A percentile compares a stretch with the other conserved stretches of the same genome.
These are phyloP conservation scores for Cliona cf. orientalis DNA, from an alignment of 37 sponge, comb jelly and placozoan genomes.

Conservation along the genomic window DNA sequence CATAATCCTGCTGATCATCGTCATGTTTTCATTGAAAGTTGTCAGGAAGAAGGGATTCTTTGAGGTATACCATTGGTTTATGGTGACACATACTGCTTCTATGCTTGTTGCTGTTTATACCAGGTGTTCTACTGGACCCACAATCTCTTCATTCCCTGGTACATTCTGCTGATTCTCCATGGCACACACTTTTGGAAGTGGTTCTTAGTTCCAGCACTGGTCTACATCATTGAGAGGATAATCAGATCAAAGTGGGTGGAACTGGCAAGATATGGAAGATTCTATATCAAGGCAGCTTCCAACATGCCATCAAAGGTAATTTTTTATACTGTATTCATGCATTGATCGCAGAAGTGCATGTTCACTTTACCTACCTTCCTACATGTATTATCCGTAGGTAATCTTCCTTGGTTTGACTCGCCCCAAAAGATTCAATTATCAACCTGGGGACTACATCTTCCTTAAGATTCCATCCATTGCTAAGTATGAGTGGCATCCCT, in stretches of 20 bases:
- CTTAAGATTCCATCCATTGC: conserved; percentile 86
- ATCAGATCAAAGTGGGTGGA: conserved; percentile 75
- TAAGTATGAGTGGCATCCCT: conserved; percentile 92
- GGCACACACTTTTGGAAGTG: conserved; percentile 81
- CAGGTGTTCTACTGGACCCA: conserved; percentile 93
- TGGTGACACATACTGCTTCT: too few relatives aligned
- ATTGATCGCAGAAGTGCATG: too few relatives aligned
- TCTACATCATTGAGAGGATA: conserved; percentile 78
- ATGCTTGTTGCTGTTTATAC: too few relatives aligned
- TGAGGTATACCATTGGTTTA: too few relatives aligned
- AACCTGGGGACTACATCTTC: conserved; percentile 89
- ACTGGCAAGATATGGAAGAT: conserved; percentile 68
- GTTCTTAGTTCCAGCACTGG: conserved; percentile 71
- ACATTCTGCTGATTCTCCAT: conserved; percentile 82
- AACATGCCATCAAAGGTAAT: conserved; percentile 80
- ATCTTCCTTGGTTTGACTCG: conserved; percentile 70
- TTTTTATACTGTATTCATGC: too few relatives aligned
- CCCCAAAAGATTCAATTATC: conserved; percentile 70
- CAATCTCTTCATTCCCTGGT: conserved; percentile 69
- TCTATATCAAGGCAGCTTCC: conserved; percentile 70
- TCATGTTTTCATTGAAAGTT: conserved; percentile 67
- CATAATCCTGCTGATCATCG: conserved; percentile 61
- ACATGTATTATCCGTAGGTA: conserved; percentile 57
- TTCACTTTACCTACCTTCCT: too few relatives aligned
- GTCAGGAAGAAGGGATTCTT: conserved; percentile 81